A percentile compares a stretch with the other conserved stretches of the same genome.
These are phyloP conservation scores for Ruditapes philippinarum DNA, from an alignment of 1,140 invertebrate species.

Conservation along the genomic window DNA sequence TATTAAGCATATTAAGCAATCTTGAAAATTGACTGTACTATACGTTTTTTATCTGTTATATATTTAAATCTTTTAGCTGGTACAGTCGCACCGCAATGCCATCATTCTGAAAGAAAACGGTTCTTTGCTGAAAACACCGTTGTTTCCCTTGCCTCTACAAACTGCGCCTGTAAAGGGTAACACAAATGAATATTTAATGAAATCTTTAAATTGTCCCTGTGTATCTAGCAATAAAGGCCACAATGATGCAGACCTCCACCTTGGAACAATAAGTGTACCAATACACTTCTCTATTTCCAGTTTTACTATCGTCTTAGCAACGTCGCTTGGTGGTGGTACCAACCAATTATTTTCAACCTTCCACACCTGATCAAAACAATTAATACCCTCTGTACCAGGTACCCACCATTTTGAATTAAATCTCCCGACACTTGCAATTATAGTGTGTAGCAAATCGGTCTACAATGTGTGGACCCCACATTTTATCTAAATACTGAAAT, in stretches of 20 bases:
- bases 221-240: neutral
- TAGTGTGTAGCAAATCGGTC: conserved; percentile 44
- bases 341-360: neutral
- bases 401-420: conserved; percentile 22
- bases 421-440: conserved; percentile 31
- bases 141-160: neutral
- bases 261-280: neutral
- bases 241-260: neutral
- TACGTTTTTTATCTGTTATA: neutral
- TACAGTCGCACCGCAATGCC: neutral
- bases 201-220: neutral
- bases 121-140: neutral
- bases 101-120: neutral
- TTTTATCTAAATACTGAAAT: neutral
- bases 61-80: neutral
- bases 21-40: neutral
- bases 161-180: neutral
- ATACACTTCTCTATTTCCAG: neutral
- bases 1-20: too few relatives aligned
- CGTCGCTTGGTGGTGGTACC: neutral
- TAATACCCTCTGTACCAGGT: neutral
- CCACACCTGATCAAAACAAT: neutral
- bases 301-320: neutral
- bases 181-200: neutral
- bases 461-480: conserved; percentile 50